A percentile compares a stretch with the other conserved stretches of the same genome.
These are phyloP conservation scores for Sesia bembeciformis DNA, from an alignment of 2,888 invertebrate genomes.

Conservation along the genomic window DNA sequence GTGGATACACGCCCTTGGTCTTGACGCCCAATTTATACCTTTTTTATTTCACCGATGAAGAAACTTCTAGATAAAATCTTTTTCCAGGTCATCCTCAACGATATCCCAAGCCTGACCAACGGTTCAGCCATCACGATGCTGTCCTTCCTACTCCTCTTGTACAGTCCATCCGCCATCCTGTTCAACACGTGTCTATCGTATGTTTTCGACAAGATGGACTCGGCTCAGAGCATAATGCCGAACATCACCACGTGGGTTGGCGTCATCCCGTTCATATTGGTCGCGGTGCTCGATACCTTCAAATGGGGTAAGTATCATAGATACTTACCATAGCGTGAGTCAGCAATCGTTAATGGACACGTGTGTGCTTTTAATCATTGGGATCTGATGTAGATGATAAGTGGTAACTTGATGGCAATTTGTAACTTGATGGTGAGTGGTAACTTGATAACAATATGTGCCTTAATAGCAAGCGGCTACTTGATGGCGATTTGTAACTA, in stretches of 20 bases:
- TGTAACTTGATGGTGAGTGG: too few species aligned
- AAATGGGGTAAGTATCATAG: constrained; percentile 74
- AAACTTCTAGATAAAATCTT: background rate
- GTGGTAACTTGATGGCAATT: too few species aligned
- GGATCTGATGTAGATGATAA: too few species aligned
- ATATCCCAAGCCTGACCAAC: constrained; percentile 80
- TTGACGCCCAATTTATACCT: background rate
- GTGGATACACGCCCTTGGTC: background rate
- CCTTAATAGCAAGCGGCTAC: too few species aligned
- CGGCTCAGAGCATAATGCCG: constrained; percentile 85
- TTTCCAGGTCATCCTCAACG: constrained; percentile 77
- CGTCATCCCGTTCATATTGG: constrained; percentile 82
- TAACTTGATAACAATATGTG: too few species aligned
- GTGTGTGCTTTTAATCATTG: too few species aligned
- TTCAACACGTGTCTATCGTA: constrained; percentile 86
- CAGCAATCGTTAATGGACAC: too few species aligned
- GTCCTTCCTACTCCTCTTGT: constrained; percentile 78
- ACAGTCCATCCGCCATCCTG: constrained; percentile 83
- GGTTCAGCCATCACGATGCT: constrained; percentile 80
- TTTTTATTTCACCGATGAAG: background rate
- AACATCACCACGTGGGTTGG: constrained; percentile 84
- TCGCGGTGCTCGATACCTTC: constrained; percentile 81
- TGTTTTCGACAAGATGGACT: constrained; percentile 87
- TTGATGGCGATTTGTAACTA: too few species aligned
- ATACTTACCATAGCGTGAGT: too few species aligned